phyloP scores from a whole-genome alignment of 2,888 invertebrate species.

The Tigriopus californicus region DNA sequence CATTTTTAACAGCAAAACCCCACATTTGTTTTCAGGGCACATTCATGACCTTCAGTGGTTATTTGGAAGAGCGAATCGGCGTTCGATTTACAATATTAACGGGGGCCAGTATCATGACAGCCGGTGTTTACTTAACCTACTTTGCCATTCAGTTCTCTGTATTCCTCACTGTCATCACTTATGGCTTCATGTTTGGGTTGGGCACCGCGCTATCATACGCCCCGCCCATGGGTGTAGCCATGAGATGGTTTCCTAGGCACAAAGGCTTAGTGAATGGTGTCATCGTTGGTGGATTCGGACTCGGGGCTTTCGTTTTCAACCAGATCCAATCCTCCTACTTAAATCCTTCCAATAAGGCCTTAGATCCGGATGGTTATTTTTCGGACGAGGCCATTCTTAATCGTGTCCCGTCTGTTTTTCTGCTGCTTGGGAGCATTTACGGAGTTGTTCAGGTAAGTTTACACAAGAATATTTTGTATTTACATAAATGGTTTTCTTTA shows the following conservation, averaged over 20 bases:
- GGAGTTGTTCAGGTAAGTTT: conserved; percentile 22
- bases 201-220: conserved; percentile 26
- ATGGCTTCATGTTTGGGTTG: conserved; percentile 23
- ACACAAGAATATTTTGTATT: neutral
- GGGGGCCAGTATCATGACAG: conserved; percentile 19
- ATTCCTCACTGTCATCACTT: conserved; percentile 22
- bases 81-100: conserved; percentile 11
- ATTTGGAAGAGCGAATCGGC: conserved; percentile 23
- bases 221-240: conserved; percentile 25
- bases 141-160: conserved; percentile 23
- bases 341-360: conserved; percentile 25
- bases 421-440: conserved; percentile 24
- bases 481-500: too few relatives aligned
- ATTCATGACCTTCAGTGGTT: conserved; percentile 25
- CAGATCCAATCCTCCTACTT: conserved; percentile 28
- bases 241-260: conserved; percentile 27
- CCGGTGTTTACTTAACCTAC: conserved; percentile 23
- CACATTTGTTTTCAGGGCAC: conserved; percentile 25
- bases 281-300: conserved; percentile 28
- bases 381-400: conserved; percentile 22
- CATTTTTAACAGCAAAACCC: too few relatives aligned
- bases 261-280: conserved; percentile 27
- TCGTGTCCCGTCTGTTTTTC: conserved; percentile 24
- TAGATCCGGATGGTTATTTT: conserved; percentile 19
- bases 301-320: conserved; percentile 27